A percentile compares a stretch with the other conserved stretches of the same genome.
phyloP scores from a whole-genome alignment of 2,113 vertebrate genomes.

The Tonatia bakeri region DNA sequence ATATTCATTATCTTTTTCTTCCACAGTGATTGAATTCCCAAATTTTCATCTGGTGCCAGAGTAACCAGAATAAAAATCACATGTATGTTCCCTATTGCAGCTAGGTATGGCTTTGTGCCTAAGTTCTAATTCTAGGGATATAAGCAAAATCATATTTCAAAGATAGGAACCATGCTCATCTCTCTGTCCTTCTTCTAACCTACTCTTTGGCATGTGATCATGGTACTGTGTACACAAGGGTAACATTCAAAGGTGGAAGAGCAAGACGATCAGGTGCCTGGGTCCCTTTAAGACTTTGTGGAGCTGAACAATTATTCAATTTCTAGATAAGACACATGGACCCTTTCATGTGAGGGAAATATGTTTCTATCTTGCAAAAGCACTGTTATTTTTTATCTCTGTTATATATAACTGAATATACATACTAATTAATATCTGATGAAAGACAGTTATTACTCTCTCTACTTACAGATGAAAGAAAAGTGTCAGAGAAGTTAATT shows the following conservation, averaged over 20 bases:
- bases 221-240: neutral
- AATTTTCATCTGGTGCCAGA: neutral
- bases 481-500: neutral
- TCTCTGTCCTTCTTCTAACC: neutral
- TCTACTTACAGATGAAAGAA: neutral
- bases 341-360: neutral
- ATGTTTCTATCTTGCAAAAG: neutral
- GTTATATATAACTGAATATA: neutral
- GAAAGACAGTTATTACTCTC: neutral
- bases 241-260: neutral
- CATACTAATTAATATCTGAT: neutral
- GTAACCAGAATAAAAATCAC: neutral
- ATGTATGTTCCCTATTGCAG: neutral
- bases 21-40: neutral
- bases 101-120: neutral
- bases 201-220: neutral
- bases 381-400: neutral
- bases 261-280: neutral
- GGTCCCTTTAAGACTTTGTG: neutral
- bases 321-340: neutral
- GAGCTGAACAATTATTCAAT: neutral
- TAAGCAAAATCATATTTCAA: neutral
- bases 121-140: neutral
- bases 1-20: neutral
- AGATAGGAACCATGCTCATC: neutral